Evolutionary conservation across 2,113 vertebrate genomes (phyloP).

Genomic region (Ondatra zibethicus): DNA sequence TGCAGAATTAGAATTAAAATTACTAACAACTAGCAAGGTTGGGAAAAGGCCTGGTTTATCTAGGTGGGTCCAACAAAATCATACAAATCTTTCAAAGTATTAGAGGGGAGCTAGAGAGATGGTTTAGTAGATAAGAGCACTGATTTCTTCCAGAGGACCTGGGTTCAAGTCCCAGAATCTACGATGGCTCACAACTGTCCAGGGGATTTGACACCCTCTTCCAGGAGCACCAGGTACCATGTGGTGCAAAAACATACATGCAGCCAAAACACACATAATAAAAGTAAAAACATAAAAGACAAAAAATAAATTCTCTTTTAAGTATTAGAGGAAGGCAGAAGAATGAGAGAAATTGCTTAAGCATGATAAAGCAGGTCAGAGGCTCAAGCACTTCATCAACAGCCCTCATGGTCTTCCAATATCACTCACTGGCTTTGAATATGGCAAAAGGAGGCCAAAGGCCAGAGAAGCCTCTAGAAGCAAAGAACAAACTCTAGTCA

Average conservation of each 20-base stretch:
- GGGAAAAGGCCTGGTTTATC: background rate
- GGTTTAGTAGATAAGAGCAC: background rate
- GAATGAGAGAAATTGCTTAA: background rate
- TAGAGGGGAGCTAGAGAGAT: background rate
- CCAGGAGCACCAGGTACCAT: background rate
- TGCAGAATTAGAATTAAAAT: conserved; percentile 3
- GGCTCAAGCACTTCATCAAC: background rate
- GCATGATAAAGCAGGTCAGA: background rate
- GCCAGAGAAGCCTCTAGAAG: background rate
- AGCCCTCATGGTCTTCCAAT: background rate
- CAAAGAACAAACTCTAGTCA: conserved; percentile 11
- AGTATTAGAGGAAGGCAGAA: background rate
- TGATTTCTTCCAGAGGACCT: background rate
- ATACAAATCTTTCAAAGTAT: background rate
- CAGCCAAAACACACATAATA: background rate
- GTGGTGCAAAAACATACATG: background rate
- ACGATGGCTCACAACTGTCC: background rate
- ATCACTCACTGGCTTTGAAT: background rate
- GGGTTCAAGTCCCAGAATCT: background rate
- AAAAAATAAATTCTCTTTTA: background rate
- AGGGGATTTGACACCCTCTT: background rate
- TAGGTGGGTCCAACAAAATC: background rate
- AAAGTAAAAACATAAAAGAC: background rate
- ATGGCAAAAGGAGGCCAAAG: background rate
- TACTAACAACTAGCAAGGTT: background rate